Evolutionary conservation across 2,113 vertebrate genomes (phyloP).

Genomic region (Charina bottae): DNA sequence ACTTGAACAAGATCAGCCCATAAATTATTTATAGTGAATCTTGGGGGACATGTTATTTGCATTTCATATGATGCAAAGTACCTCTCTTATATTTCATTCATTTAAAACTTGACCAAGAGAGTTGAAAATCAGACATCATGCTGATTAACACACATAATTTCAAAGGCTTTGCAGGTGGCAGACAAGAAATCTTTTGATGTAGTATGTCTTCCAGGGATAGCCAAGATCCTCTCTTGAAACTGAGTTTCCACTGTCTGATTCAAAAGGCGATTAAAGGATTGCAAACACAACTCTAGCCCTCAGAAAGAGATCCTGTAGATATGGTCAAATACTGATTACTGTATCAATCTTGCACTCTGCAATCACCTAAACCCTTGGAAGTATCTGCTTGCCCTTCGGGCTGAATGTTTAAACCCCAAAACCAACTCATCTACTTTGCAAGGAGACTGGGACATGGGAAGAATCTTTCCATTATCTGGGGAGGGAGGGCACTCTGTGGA

Average conservation of each 20-base stretch:
- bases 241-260: background rate
- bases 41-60: background rate
- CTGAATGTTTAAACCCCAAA: background rate
- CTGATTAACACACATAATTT: background rate
- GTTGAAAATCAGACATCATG: background rate
- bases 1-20: background rate
- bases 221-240: background rate
- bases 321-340: background rate
- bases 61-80: background rate
- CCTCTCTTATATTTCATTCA: background rate
- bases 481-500: background rate
- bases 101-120: background rate
- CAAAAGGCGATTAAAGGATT: background rate
- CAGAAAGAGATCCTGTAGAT: background rate
- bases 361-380: background rate
- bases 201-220: background rate
- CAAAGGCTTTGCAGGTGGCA: background rate
- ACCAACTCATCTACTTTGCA: background rate
- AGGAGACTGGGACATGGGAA: background rate
- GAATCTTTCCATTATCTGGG: background rate
- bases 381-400: background rate
- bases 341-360: background rate
- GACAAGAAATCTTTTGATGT: background rate
- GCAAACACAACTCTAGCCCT: background rate
- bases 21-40: background rate